These are phyloP conservation scores for Pollicipes pollicipes DNA, from an alignment of 1,140 invertebrate genomes.

Conservation along the genomic window DNA sequence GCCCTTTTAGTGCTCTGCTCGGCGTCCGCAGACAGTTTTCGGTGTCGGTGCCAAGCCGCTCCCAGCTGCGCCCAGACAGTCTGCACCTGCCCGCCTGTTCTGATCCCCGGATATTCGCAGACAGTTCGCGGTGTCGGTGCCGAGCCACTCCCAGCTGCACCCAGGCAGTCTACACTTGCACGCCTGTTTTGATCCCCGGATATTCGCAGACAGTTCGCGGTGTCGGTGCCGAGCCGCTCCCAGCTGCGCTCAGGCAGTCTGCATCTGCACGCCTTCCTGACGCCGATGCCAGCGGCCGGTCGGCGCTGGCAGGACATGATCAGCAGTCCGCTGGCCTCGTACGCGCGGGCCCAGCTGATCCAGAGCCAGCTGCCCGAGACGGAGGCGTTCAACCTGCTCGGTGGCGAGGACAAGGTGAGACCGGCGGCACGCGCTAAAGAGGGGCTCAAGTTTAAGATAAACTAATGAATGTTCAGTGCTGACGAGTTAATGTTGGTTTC, in stretches of 20 bases:
- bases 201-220: background rate
- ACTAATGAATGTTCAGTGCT: too few relatives aligned
- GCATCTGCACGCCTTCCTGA: constrained; percentile 33
- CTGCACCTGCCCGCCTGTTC: too few relatives aligned
- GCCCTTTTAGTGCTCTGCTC: too few relatives aligned
- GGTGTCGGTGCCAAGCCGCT: constrained; percentile 14
- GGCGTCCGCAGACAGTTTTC: background rate
- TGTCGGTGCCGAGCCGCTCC: constrained; percentile 13
- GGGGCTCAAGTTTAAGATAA: too few relatives aligned
- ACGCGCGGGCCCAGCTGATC: constrained; percentile 42
- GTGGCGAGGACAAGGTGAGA: constrained; percentile 26
- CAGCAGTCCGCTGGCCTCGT: constrained; percentile 33
- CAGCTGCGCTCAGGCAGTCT: constrained; percentile 11
- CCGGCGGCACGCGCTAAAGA: too few relatives aligned
- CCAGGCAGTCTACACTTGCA: too few relatives aligned
- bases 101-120: background rate
- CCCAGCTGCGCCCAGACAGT: background rate
- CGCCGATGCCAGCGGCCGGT: constrained; percentile 26
- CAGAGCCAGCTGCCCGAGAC: constrained; percentile 50
- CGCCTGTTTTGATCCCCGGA: background rate
- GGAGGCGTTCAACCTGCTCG: constrained; percentile 52
- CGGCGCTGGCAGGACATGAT: constrained; percentile 23
- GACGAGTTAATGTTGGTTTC: too few relatives aligned
- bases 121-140: constrained; percentile 1
- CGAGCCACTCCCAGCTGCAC: constrained; percentile 11